Evolutionary conservation across 2,888 invertebrate genomes (phyloP), one percentile per base, ranked within the genome.

Genomic region (Trissolcus brochymenae): DNA sequence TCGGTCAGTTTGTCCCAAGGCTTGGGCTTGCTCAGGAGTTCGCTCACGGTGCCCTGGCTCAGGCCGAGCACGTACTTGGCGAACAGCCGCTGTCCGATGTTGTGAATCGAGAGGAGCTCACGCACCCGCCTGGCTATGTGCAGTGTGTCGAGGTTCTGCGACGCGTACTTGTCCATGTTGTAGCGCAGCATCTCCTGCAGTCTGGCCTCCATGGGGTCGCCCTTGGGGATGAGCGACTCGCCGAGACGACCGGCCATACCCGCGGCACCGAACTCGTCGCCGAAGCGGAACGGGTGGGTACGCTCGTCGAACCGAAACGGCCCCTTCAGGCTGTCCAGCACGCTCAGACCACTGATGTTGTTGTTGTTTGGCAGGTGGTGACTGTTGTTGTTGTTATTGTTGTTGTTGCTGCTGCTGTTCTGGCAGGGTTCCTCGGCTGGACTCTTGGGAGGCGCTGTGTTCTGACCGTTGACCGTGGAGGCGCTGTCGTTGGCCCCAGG

Each of bases 1-100:
- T 99, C 99, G 72, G 99, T 99, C 87, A 99, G 92, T 91, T 99
- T 99, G 91, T 98, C 98, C 99, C 99, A 99, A 13, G 98, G 98
- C 89, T 99, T 98, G 66, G 99, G 99, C 89, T 99, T 99, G 82
- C 98, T 98, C 79, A 99, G 92, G 85, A 99, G 91, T 91, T 99
- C 99, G 81, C 98, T 98, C 56, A 99, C 98, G 21, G 99, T 99
- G 76, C 99, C 99, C 90, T 99, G 99, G 79, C 95, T 98, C 78
- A 97, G 91, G 0, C 99, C 99, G 82, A 99, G 93, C 59, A 99
- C 97, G 90, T 98, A 98, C 90, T 99, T 99, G 84, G 99, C 99
- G 90, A 99, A 99, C 84, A 99, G 91, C 78, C 99, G 93, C 91
- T 99, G 99, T 2, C 99, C 99, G 84, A 99, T 99, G 90, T 99